Evolutionary conservation across 2,888 invertebrate genomes (phyloP), one percentile per base, ranked within the genome.

Genomic region (Atethmia centrago): DNA sequence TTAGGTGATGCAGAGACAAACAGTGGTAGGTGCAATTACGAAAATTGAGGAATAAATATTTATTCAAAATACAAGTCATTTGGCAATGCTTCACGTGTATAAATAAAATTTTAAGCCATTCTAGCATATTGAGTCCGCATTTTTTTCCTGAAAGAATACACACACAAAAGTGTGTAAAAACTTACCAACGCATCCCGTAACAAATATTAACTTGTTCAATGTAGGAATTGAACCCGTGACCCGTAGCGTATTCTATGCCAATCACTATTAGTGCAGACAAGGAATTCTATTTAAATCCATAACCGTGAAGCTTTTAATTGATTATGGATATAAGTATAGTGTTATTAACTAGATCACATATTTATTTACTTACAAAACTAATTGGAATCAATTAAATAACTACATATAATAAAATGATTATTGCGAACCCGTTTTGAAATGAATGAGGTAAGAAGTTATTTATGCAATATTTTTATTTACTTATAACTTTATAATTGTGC

Each of bases 321-420:
- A 72, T 55, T 61, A 72, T 28, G 21, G 14, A 79, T 59, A 55
- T 72, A 72, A 79, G 71, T 51, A 45, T n/a, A 40, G 7, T 45
- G 21, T 45, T 19, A 71, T 71, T 65, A 79, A 45, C 5, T 19
- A 36, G 68, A 25, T 36, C 19, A 61, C 31, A 40, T 49, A 21
- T 16, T 25, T 63, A 72, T 49, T 53, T 65, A 16, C n/a, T 3
- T 2, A 47, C 2, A 21, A n/a, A 56, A 40, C 12, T 73, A 61
- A 72, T 77, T 59, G 19, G 2, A 47, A 28, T 63, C 47, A 68
- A 68, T 79, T 59, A 31, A 55, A 64, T 51, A 21, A 55, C 25
- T 42, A 59, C 25, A 61, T 36, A 64, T 55, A 53, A 70, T 53
- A 62, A 21, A 19, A 55, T 64, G 14, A 42, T 68, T 61, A 51